Base-by-base conservation (phyloP, 2,888 invertebrate species). In the Lepidocyrtoides sp. region DNA sequence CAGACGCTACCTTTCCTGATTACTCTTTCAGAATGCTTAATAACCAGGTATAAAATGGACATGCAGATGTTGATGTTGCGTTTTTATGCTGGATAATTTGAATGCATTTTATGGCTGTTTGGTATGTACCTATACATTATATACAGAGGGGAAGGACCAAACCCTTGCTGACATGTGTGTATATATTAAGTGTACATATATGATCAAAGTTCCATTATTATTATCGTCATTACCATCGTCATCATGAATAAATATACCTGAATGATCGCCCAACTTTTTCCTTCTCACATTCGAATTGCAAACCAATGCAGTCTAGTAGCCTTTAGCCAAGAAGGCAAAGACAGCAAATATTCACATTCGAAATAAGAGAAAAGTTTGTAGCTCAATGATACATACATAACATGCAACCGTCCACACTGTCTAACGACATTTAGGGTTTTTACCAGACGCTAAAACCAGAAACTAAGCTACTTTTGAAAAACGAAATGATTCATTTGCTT, bases 21-120 rank as follows among this genome's bases (percentile, higher is more conserved):
- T 75, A 57, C 85, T 85, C 75, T 85, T 57, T 51, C 57, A 26
- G 85, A 85, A 85, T 85, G 32, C 57, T 57, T 85, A 85, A 85
- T 85, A 85, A 57, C 85, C 17, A 57, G n/a, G 14, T 72, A 72
- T 72, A 41, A 72, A 72, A 72, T 41, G 36, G 5, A 2, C 41
- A 41, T 29, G 29, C 63, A 29, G 29, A 63, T 14, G 14, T 57
- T 57, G 57, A 57, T 26, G 12, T 63, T 26, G 29, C 26, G 8
- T 63, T 63, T 29, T 29, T 29, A 63, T 29, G 29, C 63, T 8
- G 14, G 29, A 29, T 26, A 29, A 29, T 63, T n/a, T 63, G 14
- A 3, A 63, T 63, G 26, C 14, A 63, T 29, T 48, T 29, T n/a
- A n/a, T n/a, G n/a, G n/a, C n/a, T n/a, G n/a, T n/a, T n/a, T n/a